Conservation (phyloP, 2,888 invertebrate genomes). For the Drosophila lacicola region DNA sequence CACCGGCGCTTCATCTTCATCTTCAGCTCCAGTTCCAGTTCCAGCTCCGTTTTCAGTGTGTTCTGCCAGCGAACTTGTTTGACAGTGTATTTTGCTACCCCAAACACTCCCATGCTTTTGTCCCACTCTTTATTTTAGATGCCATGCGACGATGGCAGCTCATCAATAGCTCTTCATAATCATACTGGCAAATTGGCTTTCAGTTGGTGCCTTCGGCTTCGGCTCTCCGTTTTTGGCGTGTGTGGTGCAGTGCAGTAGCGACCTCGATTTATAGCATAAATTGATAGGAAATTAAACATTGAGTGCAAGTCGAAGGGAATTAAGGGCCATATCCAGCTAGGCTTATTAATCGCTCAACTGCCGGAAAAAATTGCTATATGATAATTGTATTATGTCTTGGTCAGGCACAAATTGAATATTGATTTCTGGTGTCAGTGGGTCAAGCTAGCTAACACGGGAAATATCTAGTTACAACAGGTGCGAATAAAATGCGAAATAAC, state of each 20-base stretch:
- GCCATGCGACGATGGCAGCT: slow-evolving; percentile 40
- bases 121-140: not conserved
- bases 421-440: slow-evolving; percentile 41
- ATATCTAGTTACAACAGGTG: too few relatives aligned
- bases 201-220: slow-evolving; percentile 43
- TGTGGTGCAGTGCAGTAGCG: slow-evolving; percentile 25
- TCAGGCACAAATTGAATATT: slow-evolving; percentile 34
- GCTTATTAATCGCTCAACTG: slow-evolving; percentile 7
- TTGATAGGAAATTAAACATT: slow-evolving; percentile 81
- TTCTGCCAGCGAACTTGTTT: slow-evolving; percentile 13
- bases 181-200: slow-evolving; percentile 73
- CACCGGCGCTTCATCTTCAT: slow-evolving; percentile 33
- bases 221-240: slow-evolving; percentile 17
- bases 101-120: slow-evolving; percentile 5
- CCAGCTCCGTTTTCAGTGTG: slow-evolving; percentile 1
- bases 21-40: slow-evolving; percentile 1
- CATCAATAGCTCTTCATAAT: slow-evolving; percentile 63
- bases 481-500: too few relatives aligned
- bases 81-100: slow-evolving; percentile 5
- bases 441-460: slow-evolving; percentile 7
- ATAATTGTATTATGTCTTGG: slow-evolving; percentile 60
- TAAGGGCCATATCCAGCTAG: slow-evolving; percentile 22
- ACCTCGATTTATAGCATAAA: slow-evolving; percentile 75
- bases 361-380: slow-evolving; percentile 58
- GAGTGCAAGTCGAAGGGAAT: slow-evolving; percentile 42